phyloP scores from a whole-genome alignment of 64 coral and sea anemone species.

The Astreopora myriophthalma region DNA sequence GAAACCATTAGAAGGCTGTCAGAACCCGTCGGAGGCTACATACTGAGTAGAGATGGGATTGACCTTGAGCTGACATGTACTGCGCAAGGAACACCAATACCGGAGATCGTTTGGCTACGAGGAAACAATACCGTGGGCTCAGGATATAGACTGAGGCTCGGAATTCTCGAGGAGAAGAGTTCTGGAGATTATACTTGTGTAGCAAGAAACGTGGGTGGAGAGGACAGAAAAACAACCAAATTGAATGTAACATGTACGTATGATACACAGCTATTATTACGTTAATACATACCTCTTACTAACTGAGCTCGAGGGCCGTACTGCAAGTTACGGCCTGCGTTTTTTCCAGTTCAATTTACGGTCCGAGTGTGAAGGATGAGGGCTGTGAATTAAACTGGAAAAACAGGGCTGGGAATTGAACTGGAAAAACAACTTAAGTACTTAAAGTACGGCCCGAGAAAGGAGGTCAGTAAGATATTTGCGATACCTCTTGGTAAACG shows the following conservation, averaged over 20 bases:
- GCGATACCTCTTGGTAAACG: no score
- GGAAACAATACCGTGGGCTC: slow-evolving; percentile 24
- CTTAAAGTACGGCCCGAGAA: no score
- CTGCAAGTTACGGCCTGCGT: no score
- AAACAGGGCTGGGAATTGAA: no score
- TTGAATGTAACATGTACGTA: slow-evolving; percentile 18
- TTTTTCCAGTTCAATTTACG: no score
- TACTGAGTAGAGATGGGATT: slow-evolving; percentile 24
- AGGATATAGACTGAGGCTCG: neutral
- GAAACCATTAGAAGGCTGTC: neutral
- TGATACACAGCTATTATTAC: neutral
- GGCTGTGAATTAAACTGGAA: no score
- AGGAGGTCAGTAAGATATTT: no score
- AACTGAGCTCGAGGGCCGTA: no score
- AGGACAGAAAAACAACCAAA: slow-evolving; percentile 48
- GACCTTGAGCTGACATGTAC: slow-evolving; percentile 36
- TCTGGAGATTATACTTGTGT: slow-evolving; percentile 74
- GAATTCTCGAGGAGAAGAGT: slow-evolving; percentile 33
- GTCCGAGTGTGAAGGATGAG: no score
- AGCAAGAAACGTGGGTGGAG: slow-evolving; percentile 70
- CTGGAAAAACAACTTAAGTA: no score
- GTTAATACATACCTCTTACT: neutral
- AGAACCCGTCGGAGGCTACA: slow-evolving; percentile 19
- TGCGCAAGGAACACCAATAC: slow-evolving; percentile 28
- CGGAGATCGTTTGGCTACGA: slow-evolving; percentile 46